A percentile compares a stretch with the other conserved stretches of the same genome.
Conservation (phyloP, 2,113 vertebrate species). For the Corythornis vintsioides region DNA sequence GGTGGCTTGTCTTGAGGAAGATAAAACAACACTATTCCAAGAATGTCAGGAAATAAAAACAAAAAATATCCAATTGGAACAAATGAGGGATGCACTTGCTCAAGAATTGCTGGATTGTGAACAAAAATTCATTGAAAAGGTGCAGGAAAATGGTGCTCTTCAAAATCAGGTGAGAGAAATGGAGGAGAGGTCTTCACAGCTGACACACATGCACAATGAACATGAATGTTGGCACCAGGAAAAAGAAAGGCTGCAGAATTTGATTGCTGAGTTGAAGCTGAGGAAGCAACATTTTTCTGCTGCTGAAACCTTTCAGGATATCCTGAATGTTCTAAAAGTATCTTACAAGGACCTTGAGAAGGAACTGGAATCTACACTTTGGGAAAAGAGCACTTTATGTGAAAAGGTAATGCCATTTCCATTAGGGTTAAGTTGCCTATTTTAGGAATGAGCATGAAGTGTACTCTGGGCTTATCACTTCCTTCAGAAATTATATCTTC, state of each 20-base stretch:
- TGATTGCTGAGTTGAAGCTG: conserved; percentile 62
- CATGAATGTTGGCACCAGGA: conserved; percentile 47
- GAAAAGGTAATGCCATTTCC: conserved; percentile 70
- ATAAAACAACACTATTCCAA: conserved; percentile 68
- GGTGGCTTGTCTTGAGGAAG: conserved; percentile 54
- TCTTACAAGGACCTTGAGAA: conserved; percentile 67
- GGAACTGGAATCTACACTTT: conserved; percentile 49
- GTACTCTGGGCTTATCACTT: background rate
- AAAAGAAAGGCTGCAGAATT: conserved; percentile 27
- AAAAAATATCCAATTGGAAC: conserved; percentile 22
- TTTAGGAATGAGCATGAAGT: background rate
- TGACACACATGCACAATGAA: conserved; percentile 46
- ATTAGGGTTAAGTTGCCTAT: background rate
- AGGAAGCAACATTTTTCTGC: conserved; percentile 56
- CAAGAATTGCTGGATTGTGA: conserved; percentile 62
- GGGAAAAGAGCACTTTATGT: conserved; percentile 59
- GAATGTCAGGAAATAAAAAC: conserved; percentile 64
- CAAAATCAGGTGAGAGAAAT: conserved; percentile 57
- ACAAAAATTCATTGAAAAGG: conserved; percentile 41
- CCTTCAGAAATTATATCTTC: background rate
- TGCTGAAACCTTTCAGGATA: conserved; percentile 41
- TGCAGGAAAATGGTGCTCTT: conserved; percentile 50
- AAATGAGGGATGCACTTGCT: conserved; percentile 40
- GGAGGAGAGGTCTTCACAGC: conserved; percentile 20
- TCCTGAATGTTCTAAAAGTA: conserved; percentile 54